These are phyloP conservation scores for Cartodere bifasciata DNA, from an alignment of 2,888 invertebrate species.

Conservation along the genomic window DNA sequence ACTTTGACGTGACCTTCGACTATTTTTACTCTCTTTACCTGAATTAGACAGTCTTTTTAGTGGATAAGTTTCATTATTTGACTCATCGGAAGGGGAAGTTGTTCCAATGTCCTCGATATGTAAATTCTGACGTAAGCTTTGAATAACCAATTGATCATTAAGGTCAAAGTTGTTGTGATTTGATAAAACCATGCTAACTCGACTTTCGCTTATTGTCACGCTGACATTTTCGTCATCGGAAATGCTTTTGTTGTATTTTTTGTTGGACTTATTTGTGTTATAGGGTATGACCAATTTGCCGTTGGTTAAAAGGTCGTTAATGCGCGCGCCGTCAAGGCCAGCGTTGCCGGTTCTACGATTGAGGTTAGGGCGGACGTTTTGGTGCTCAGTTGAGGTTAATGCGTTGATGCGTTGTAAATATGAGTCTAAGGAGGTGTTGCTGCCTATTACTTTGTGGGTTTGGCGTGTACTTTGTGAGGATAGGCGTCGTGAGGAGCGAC, in stretches of 20 bases:
- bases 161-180: slow-evolving; percentile 30
- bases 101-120: slow-evolving; percentile 24
- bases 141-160: slow-evolving; percentile 32
- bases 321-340: slow-evolving; percentile 35
- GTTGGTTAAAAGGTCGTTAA: slow-evolving; percentile 29
- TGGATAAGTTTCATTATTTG: slow-evolving; percentile 2
- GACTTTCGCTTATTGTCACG: slow-evolving; percentile 32
- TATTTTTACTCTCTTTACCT: slow-evolving; percentile 7
- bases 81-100: slow-evolving; percentile 7
- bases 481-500: too few species aligned
- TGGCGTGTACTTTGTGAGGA: too few species aligned
- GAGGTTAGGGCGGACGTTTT: slow-evolving; percentile 44
- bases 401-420: slow-evolving; percentile 57
- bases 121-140: slow-evolving; percentile 28
- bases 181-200: slow-evolving; percentile 26
- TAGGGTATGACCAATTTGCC: slow-evolving; percentile 29
- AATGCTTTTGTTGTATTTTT: slow-evolving; percentile 18
- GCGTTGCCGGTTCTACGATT: slow-evolving; percentile 37
- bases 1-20: neutral
- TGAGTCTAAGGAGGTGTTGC: slow-evolving; percentile 72
- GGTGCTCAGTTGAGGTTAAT: slow-evolving; percentile 41
- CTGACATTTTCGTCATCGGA: slow-evolving; percentile 35
- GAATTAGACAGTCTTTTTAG: slow-evolving; percentile 7
- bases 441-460: too few species aligned
- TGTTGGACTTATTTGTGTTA: slow-evolving; percentile 9